Conservation (phyloP, 2,113 vertebrate genomes). For the Saguinus imperator region DNA sequence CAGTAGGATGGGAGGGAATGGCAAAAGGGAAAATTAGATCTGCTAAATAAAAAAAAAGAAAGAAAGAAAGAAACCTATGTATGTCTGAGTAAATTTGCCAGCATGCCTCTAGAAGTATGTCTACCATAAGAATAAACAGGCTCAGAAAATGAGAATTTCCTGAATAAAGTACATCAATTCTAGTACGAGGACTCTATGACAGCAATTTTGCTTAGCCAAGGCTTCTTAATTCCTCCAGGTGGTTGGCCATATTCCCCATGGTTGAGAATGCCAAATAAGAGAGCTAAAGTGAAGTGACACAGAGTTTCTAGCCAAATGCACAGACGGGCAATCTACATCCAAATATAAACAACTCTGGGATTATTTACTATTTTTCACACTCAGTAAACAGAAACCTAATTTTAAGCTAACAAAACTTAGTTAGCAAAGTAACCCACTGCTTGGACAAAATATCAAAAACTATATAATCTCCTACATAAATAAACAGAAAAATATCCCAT, state of each 20-base stretch:
- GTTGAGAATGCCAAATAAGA: not conserved
- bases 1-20: not conserved
- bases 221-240: not conserved
- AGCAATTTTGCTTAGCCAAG: not conserved
- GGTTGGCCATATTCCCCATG: not conserved
- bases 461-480: not conserved
- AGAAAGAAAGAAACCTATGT: not conserved
- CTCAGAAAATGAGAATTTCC: not conserved
- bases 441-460: not conserved
- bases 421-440: slow-evolving; percentile 11
- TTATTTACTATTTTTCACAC: not conserved
- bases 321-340: not conserved
- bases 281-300: not conserved
- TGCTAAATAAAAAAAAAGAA: not conserved
- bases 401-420: slow-evolving; percentile 50
- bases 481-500: not conserved
- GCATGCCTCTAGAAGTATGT: not conserved
- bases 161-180: not conserved
- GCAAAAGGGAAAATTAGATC: not conserved
- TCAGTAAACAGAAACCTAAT: not conserved
- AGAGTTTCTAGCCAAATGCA: not conserved
- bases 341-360: not conserved
- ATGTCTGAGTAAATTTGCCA: not conserved
- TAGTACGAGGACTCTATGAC: not conserved
- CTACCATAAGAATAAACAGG: not conserved